These are phyloP conservation scores for Glyphotaelius pellucidus DNA, from an alignment of 2,888 invertebrate species.

Conservation along the genomic window DNA sequence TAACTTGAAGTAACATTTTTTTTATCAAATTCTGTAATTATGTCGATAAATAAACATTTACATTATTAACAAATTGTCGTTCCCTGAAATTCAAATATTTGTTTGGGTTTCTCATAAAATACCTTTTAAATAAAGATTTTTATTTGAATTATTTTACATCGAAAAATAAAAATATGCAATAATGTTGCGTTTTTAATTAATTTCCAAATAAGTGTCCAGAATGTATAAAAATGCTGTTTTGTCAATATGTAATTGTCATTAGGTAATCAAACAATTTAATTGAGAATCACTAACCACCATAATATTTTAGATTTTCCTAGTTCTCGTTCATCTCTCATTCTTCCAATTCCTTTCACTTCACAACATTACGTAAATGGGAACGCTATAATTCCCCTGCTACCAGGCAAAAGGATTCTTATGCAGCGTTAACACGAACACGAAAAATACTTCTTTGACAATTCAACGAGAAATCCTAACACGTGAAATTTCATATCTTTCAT, in stretches of 20 bases:
- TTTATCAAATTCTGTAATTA: not conserved
- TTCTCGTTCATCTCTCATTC: not conserved
- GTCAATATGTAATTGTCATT: no score
- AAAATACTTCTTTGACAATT: not conserved
- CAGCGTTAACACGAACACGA: not conserved
- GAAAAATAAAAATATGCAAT: no score
- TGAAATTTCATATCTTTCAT: not conserved
- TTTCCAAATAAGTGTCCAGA: no score
- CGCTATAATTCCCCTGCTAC: not conserved
- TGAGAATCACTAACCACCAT: no score
- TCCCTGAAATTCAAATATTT: not conserved
- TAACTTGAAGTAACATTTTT: no score
- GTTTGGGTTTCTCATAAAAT: no score
- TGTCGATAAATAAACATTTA: not conserved
- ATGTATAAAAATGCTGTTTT: no score
- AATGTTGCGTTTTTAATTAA: no score
- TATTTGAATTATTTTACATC: no score
- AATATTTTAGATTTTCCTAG: not conserved
- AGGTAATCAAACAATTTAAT: no score
- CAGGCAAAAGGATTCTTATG: not conserved
- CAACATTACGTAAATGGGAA: not conserved
- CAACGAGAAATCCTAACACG: no score
- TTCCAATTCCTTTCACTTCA: not conserved
- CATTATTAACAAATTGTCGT: not conserved
- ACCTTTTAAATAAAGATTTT: no score